A percentile compares a stretch with the other conserved stretches of the same genome.
Conservation (phyloP, 2,797 vertebrate genomes). For the Micrastur ruficollis region DNA sequence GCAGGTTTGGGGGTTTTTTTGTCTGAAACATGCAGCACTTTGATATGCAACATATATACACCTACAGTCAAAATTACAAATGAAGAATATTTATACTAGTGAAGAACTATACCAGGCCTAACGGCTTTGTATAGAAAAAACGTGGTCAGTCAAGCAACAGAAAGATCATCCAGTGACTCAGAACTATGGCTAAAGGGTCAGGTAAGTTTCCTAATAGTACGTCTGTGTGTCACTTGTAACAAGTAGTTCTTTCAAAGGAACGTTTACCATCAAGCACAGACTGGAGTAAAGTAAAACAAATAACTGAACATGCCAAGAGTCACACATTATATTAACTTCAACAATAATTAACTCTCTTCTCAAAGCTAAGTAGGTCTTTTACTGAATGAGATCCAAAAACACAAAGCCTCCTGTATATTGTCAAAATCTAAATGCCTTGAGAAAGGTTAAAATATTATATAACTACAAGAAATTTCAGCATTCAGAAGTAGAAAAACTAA, state of each 20-base stretch:
- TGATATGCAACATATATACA: not conserved
- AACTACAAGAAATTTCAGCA: not conserved
- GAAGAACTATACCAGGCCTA: not conserved
- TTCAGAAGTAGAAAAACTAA: not conserved
- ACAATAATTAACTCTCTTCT: not conserved
- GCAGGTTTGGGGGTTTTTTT: not conserved
- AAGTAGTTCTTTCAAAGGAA: not conserved
- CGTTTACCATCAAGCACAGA: not conserved
- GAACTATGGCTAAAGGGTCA: not conserved
- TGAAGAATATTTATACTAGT: not conserved
- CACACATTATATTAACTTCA: not conserved
- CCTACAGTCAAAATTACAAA: not conserved
- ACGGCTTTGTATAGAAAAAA: not conserved
- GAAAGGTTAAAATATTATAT: not conserved
- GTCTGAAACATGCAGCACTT: not conserved
- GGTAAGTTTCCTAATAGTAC: not conserved
- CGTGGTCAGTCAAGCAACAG: not conserved
- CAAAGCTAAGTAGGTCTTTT: not conserved
- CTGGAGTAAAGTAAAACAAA: not conserved
- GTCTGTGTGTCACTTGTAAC: no score
- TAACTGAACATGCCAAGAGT: not conserved
- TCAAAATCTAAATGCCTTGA: not conserved
- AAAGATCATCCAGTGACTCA: not conserved
- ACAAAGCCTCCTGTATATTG: not conserved
- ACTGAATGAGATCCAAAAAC: not conserved